These are phyloP conservation scores for Cephalopholis sonnerati DNA, from an alignment of 2,113 vertebrate species.

Conservation along the genomic window DNA sequence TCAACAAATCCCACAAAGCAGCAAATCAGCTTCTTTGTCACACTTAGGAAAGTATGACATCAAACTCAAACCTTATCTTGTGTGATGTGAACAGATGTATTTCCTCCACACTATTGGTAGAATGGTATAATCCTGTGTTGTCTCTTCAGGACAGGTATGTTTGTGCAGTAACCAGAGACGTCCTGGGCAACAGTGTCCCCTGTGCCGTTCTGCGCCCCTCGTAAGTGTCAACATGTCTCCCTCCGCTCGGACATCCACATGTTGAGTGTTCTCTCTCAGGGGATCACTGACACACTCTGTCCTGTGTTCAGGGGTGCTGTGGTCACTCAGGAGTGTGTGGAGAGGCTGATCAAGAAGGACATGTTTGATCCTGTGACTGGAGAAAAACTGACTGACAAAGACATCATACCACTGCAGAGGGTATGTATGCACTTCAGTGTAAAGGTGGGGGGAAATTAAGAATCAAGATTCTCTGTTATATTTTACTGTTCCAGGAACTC, in stretches of 20 bases:
- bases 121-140: not conserved
- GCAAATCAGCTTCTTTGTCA: too few relatives aligned
- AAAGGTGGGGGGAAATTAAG: fast-evolving
- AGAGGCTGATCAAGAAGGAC: conserved; percentile 91
- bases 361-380: conserved; percentile 90
- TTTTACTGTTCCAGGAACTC: not conserved
- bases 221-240: conserved; percentile 81
- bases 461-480: not conserved
- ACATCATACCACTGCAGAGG: conserved; percentile 91
- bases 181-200: conserved; percentile 91
- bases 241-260: not conserved
- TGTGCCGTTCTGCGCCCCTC: conserved; percentile 90
- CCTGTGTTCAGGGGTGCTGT: conserved; percentile 83
- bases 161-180: conserved; percentile 91
- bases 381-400: conserved; percentile 86
- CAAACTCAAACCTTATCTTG: too few relatives aligned
- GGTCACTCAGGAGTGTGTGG: conserved; percentile 93
- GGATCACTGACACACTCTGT: not conserved
- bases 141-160: conserved; percentile 87
- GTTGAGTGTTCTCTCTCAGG: not conserved
- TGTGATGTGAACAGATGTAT: not conserved
- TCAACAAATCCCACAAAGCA: too few relatives aligned
- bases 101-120: not conserved
- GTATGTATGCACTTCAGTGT: conserved; percentile 50
- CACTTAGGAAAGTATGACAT: too few relatives aligned